phyloP scores from a whole-genome alignment of 2,888 invertebrate genomes.

The Phrixothrix hirtus region DNA sequence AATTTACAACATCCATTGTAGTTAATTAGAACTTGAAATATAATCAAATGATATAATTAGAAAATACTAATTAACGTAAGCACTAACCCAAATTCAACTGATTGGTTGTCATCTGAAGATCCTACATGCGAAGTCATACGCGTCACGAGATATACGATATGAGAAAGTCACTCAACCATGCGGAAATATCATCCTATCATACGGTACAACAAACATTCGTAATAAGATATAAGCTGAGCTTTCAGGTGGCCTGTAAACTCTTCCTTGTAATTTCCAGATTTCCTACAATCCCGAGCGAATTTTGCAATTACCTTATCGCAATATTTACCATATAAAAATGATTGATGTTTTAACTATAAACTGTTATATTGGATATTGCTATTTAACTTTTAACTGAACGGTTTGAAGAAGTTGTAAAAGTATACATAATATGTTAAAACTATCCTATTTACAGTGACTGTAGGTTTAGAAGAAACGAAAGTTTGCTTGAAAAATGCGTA shows the following conservation, averaged over 20 bases:
- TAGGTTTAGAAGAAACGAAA: constrained; percentile 8
- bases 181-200: constrained; percentile 37
- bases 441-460: constrained; percentile 11
- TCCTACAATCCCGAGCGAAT: constrained; percentile 14
- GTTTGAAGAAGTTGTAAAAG: constrained; percentile 9
- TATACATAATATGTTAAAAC: constrained; percentile 8
- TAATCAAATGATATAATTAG: too few species aligned
- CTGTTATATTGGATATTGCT: too few species aligned
- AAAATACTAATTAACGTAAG: too few species aligned
- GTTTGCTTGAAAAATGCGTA: constrained; percentile 12
- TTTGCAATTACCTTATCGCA: too few species aligned
- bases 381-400: too few species aligned
- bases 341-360: too few species aligned
- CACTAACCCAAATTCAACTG: constrained; percentile 14
- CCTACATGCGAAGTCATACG: constrained; percentile 37
- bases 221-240: constrained; percentile 39
- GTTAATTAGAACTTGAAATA: too few species aligned
- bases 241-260: constrained; percentile 38
- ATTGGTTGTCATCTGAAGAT: constrained; percentile 35
- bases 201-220: constrained; percentile 42
- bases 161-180: constrained; percentile 38
- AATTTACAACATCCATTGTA: too few species aligned
- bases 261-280: constrained; percentile 22
- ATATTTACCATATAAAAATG: too few species aligned
- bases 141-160: constrained; percentile 39